Evolutionary conservation across 2,113 vertebrate genomes (phyloP), one percentile per base, ranked within the genome.

Genomic region (Oxyura jamaicensis): DNA sequence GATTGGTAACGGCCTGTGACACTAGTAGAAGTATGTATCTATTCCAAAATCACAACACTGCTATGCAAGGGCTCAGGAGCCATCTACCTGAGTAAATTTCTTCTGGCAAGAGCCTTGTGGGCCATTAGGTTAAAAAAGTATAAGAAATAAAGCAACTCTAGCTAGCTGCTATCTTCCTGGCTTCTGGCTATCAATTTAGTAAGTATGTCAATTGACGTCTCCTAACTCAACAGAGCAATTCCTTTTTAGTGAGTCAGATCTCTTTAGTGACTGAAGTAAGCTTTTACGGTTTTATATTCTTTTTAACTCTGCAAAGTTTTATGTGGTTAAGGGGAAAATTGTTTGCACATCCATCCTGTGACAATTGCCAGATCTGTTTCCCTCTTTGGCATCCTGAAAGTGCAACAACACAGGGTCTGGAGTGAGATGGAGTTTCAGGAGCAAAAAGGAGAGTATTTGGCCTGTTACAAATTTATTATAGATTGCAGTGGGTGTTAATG

Each of bases 331-430:
- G 11, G 73, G 73, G 90, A 93, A 88, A 88, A 92, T 36, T 44
- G 65, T 94, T 93, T 91, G 79, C 25, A 8, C 73, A 90, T 96
- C 76, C 86, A 94, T 20, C 56, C n/a, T 69, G 68, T 82, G 69
- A 93, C 90, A 83, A 91, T 18, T 88, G 95, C 93, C 95, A 97
- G 93, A 94, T 84, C 85, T 80, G 72, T 94, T 95, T 96, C 86
- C 65, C 80, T 94, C 93, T 66, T 63, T 94, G 95, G 92, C 86
- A 91, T 79, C 76, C 76, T 75, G 44, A 50, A 92, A 86, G 73
- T n/a, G 13, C 88, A 93, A 83, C 74, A 87, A 73, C 82, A 91
- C 71, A 3, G 60, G 86, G 88, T 77, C 60, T 6, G 3, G 76
- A 96, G 79, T 62, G 85, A 93, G 83, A 65, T 52, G 39, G 86